Percentiles rank a stretch among this genome's conserved stretches.
phyloP scores from a whole-genome alignment of 2,888 invertebrate species.

The Stenchaetothrips biformis region DNA sequence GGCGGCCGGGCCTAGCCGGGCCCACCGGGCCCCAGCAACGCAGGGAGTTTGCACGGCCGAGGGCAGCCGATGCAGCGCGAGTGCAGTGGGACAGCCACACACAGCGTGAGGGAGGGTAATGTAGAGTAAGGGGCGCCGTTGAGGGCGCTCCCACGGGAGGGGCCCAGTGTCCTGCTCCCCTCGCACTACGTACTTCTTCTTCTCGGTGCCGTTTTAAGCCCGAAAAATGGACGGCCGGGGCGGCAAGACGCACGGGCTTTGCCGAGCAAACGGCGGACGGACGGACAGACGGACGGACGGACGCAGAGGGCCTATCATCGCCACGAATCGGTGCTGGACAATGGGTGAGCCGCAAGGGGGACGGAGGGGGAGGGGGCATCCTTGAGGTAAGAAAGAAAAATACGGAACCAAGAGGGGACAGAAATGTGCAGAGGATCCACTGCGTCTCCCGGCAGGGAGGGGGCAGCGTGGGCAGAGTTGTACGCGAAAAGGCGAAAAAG shows the following conservation, averaged over 20 bases:
- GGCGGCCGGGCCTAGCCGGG: not conserved
- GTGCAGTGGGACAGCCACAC: not conserved
- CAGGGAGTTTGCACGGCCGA: not conserved
- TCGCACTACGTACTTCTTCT: no score
- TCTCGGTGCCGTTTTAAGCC: not conserved
- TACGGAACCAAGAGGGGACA: no score
- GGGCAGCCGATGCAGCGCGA: not conserved
- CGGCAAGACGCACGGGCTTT: not conserved
- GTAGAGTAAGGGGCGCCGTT: not conserved
- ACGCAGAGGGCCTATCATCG: no score
- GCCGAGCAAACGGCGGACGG: not conserved
- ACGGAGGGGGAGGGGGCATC: no score
- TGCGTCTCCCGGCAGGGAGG: no score
- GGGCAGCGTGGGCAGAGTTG: no score
- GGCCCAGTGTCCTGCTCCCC: not conserved
- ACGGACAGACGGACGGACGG: no score
- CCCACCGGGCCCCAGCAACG: not conserved
- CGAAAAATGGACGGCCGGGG: conserved; percentile 3
- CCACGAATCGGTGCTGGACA: no score
- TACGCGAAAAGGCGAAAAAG: no score
- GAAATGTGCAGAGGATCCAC: no score
- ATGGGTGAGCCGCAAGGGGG: no score
- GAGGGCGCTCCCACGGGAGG: not conserved
- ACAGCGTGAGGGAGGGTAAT: not conserved
- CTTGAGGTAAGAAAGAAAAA: no score